Percentiles rank a stretch among this genome's conserved stretches.
Conservation (phyloP, 1,140 invertebrate genomes). For the Anthonomus grandis region DNA sequence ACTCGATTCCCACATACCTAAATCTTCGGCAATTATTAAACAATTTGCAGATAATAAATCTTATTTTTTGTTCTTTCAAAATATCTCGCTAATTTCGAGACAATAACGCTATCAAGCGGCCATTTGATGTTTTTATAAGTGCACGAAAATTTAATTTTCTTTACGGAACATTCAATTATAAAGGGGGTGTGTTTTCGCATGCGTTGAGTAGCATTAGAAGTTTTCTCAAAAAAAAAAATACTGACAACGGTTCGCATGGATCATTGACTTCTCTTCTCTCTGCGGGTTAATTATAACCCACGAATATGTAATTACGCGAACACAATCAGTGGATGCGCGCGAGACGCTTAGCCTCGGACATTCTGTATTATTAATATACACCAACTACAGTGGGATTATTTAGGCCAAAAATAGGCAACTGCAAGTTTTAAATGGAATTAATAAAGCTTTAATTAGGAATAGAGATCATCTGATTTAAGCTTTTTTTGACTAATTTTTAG, state of each 20-base stretch:
- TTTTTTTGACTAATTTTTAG: no score
- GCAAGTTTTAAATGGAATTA: background rate
- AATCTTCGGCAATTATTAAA: no score
- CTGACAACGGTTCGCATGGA: slow-evolving; percentile 43
- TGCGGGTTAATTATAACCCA: slow-evolving; percentile 47
- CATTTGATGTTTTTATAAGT: slow-evolving; percentile 16
- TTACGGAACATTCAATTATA: slow-evolving; percentile 23
- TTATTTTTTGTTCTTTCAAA: no score
- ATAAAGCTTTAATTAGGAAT: no score
- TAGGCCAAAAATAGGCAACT: background rate
- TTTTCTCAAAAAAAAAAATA: slow-evolving; percentile 34
- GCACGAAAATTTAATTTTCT: slow-evolving; percentile 20
- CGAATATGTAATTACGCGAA: slow-evolving; percentile 49
- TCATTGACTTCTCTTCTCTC: slow-evolving; percentile 44
- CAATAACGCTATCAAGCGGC: background rate
- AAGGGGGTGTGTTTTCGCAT: slow-evolving; percentile 31
- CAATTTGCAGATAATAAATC: no score
- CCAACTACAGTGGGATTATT: slow-evolving; percentile 16
- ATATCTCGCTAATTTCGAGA: no score
- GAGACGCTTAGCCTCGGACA: slow-evolving; percentile 45
- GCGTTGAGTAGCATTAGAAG: slow-evolving; percentile 36
- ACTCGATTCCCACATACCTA: no score
- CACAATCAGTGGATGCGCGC: slow-evolving; percentile 47
- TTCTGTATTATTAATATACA: slow-evolving; percentile 47
- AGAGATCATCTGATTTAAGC: no score